phyloP scores from a whole-genome alignment of 92 coral and sea anemone species.

The Porites cylindrica region DNA sequence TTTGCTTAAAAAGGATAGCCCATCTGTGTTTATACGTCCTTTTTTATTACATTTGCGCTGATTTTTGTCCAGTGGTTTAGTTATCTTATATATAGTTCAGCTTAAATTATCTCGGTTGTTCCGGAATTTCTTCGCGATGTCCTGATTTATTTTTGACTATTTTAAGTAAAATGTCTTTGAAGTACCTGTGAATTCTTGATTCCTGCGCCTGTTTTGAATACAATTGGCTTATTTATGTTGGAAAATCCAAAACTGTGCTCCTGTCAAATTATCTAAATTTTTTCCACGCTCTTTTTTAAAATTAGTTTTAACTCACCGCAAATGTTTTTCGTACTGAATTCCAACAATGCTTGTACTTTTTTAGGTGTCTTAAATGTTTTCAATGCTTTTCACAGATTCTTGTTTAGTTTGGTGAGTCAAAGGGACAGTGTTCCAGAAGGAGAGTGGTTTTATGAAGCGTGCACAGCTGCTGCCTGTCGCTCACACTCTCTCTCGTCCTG shows the following conservation, averaged over 20 bases:
- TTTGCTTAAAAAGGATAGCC: background rate
- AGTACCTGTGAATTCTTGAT: background rate
- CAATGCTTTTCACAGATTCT: slow-evolving; percentile 1
- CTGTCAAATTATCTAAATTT: background rate
- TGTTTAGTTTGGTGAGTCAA: background rate
- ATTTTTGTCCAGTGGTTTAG: background rate
- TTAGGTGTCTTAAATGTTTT: background rate
- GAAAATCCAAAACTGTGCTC: slow-evolving; percentile 1
- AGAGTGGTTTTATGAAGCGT: no score
- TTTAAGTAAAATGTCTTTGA: background rate
- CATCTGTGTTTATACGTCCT: background rate
- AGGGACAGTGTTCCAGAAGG: no score
- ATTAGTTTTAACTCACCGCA: background rate
- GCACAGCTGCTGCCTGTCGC: background rate
- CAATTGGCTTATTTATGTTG: background rate
- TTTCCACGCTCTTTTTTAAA: background rate
- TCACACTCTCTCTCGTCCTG: background rate
- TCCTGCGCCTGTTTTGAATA: background rate
- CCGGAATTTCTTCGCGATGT: background rate
- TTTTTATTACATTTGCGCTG: background rate
- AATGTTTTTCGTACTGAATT: background rate
- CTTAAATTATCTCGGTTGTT: background rate
- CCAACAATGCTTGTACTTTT: background rate
- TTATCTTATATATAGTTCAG: slow-evolving; percentile 2
- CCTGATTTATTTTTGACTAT: background rate